phyloP scores from a whole-genome alignment of 1,140 invertebrate genomes.

The Penaeus chinensis region DNA sequence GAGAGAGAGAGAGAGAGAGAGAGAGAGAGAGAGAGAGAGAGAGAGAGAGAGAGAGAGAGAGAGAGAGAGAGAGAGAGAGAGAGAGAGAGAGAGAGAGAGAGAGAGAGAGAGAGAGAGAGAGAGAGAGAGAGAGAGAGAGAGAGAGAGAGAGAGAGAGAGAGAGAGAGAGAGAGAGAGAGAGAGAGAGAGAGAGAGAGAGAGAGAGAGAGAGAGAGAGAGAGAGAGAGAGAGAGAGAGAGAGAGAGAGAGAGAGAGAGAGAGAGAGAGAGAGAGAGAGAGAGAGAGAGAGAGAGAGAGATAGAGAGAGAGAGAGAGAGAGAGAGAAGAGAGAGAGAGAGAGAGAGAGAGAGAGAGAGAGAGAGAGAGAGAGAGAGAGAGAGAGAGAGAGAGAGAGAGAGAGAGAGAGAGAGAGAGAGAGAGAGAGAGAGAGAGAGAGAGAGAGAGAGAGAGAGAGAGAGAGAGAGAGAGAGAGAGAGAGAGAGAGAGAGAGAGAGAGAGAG shows the following conservation, averaged over 20 bases:
- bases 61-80: no score
- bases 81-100: no score
- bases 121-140: no score
- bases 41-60: no score
- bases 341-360: background rate
- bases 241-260: background rate
- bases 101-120: no score
- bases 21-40: no score
- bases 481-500: background rate
- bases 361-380: background rate
- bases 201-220: no score
- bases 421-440: background rate
- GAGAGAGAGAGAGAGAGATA: background rate
- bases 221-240: background rate
- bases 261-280: background rate
- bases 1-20: no score
- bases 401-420: constrained; percentile 6
- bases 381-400: background rate
- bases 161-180: background rate
- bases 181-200: no score
- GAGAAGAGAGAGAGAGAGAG: no score
- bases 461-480: background rate
- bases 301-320: no score
- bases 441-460: background rate
- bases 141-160: background rate